These are phyloP conservation scores for Neosilurus hyrtlii DNA, from an alignment of 2,797 vertebrate species.

Conservation along the genomic window DNA sequence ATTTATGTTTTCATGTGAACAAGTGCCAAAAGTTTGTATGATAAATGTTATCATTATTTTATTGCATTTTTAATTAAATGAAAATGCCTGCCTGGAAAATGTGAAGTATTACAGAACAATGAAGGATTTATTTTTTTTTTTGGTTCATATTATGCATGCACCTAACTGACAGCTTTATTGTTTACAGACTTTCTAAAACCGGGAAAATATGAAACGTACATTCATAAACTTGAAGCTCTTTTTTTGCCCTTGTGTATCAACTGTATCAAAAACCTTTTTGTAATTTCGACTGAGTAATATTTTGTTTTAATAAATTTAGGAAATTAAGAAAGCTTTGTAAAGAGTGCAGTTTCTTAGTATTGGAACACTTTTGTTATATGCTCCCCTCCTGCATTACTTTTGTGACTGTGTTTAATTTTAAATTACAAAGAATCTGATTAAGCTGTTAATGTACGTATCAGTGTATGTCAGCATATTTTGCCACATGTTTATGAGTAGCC, in stretches of 20 bases:
- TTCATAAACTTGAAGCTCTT: not conserved
- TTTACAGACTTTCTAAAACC: slow-evolving; percentile 4
- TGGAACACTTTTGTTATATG: not conserved
- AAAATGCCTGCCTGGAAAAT: not conserved
- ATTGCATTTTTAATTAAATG: slow-evolving; percentile 20
- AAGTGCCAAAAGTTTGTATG: slow-evolving; percentile 55
- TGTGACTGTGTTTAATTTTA: not conserved
- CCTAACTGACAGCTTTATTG: not conserved
- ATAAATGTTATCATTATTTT: slow-evolving; percentile 9
- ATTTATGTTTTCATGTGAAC: slow-evolving; percentile 49
- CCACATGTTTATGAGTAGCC: not conserved
- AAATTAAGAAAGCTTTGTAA: not conserved
- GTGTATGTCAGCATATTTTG: slow-evolving; percentile 5
- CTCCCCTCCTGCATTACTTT: not conserved
- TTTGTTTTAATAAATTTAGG: not conserved
- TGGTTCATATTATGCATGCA: not conserved
- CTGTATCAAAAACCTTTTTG: not conserved
- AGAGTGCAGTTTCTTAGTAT: not conserved
- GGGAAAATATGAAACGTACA: not conserved
- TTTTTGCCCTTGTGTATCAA: not conserved
- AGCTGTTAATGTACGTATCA: not conserved
- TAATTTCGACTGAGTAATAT: not conserved
- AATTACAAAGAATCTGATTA: not conserved
- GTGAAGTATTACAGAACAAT: slow-evolving; percentile 16
- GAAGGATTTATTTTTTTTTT: not conserved